phyloP scores from a whole-genome alignment of 2,113 vertebrate species.

The Centropus bengalensis region DNA sequence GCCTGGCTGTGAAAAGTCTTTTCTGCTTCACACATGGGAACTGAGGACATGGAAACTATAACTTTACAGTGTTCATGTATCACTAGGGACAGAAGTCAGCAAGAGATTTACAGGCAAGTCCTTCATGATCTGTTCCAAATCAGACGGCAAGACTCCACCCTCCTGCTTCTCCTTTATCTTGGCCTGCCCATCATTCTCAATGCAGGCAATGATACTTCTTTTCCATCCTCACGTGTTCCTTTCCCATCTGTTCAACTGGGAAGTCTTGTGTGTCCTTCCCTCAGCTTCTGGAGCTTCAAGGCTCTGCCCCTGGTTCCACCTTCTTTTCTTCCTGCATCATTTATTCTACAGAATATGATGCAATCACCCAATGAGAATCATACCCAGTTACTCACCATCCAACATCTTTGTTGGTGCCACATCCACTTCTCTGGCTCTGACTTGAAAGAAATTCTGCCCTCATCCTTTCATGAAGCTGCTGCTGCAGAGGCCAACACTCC shows the following conservation, averaged over 20 bases:
- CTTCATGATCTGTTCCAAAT: background rate
- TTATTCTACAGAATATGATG: background rate
- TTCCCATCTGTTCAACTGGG: background rate
- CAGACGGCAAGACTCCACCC: background rate
- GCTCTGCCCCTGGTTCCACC: background rate
- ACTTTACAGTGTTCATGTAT: background rate
- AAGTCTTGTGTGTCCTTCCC: background rate
- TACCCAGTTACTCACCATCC: background rate
- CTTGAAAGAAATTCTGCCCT: background rate
- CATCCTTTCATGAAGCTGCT: background rate
- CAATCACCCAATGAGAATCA: background rate
- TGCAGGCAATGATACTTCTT: background rate
- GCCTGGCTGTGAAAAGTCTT: background rate
- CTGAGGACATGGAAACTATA: background rate
- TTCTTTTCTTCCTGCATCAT: background rate
- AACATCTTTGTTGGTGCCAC: background rate
- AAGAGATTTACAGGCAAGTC: background rate
- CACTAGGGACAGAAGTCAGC: background rate
- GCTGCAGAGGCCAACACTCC: background rate
- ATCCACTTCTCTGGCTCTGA: background rate
- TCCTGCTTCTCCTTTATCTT: background rate
- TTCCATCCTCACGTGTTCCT: background rate
- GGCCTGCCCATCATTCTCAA: background rate
- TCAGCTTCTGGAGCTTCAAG: background rate
- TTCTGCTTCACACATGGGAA: background rate